Evolutionary conservation across 2,113 vertebrate species (phyloP).

Genomic region (Engystomops pustulosus): DNA sequence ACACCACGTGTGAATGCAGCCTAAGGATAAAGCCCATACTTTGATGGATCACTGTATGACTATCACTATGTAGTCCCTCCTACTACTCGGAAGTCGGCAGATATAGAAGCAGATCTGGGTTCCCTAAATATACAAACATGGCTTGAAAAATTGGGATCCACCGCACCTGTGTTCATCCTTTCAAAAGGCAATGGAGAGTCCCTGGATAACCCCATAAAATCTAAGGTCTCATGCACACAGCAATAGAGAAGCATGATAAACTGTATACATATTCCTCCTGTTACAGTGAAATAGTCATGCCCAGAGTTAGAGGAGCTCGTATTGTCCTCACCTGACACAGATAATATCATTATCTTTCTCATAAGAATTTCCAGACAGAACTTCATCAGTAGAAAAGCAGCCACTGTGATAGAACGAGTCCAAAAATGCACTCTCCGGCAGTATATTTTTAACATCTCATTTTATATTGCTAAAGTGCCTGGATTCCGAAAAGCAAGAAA

Average conservation of each 20-base stretch:
- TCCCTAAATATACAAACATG: too few relatives aligned
- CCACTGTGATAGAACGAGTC: conserved; percentile 34
- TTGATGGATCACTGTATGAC: too few relatives aligned
- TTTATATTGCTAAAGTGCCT: conserved; percentile 47
- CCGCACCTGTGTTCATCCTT: too few relatives aligned
- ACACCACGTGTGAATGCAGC: too few relatives aligned
- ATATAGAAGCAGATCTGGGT: too few relatives aligned
- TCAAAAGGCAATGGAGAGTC: too few relatives aligned
- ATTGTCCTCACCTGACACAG: conserved; percentile 5
- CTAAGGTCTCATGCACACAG: not conserved
- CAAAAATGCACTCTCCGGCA: conserved; percentile 36
- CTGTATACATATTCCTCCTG: not conserved
- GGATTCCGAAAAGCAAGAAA: conserved; percentile 15
- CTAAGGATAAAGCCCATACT: too few relatives aligned
- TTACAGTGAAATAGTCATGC: not conserved
- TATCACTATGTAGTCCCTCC: too few relatives aligned
- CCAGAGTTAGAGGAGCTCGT: not conserved
- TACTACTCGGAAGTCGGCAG: too few relatives aligned
- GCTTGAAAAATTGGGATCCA: too few relatives aligned
- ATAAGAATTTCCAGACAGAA: conserved; percentile 19
- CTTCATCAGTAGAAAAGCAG: conserved; percentile 43
- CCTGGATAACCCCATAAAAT: too few relatives aligned
- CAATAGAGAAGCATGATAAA: not conserved
- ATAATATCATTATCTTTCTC: conserved; percentile 11
- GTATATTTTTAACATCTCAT: conserved; percentile 49